Evolutionary conservation across 2,888 invertebrate genomes (phyloP), one percentile per base, ranked within the genome.

Genomic region (Drosophila anomelani): DNA sequence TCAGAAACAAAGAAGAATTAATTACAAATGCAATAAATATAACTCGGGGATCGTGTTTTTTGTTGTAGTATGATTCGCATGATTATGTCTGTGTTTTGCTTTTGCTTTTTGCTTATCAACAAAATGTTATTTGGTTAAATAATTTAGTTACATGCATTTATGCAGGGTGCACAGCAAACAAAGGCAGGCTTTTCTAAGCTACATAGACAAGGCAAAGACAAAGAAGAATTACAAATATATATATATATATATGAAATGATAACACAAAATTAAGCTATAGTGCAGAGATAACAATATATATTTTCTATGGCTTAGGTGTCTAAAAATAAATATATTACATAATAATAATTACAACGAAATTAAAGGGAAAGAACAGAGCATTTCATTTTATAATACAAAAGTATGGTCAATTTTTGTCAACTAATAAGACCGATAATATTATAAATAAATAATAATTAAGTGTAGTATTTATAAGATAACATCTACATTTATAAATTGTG

Each of bases 261-360:
- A 66, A 66, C 34, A 66, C 26, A 23, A 26, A 44, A 38, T 44
- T 29, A 54, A 38, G 26, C 51, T 36, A 38, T 41, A 32, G 64
- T 69, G 69, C 58, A 51, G 36, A 68, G 49, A 44, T 66, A 66
- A 67, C 55, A 63, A 63, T 38, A 55, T 67, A 6, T 34, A 9
- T 56, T 39, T 51, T 8, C n/a, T 43, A 43, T 38, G 41, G 8
- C 69, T 69, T 69, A 69, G 5, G 51, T 43, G 10, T 43, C 58
- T 69, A 20, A 69, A 15, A 34, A 39, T 41, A 36, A 59, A 69
- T 44, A 44, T 59, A n/a, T 53, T 59, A 58, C 62, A 62, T 10
- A 39, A 17, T 53, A 59, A 59, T n/a, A n/a, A 69, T 59, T 69
- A 69, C 44, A 69, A 46, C 69, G 38, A 59, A 66, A 66, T 47